A percentile compares a stretch with the other conserved stretches of the same genome.
These are phyloP conservation scores for Gadus macrocephalus DNA, from an alignment of 2,113 vertebrate genomes.

Conservation along the genomic window DNA sequence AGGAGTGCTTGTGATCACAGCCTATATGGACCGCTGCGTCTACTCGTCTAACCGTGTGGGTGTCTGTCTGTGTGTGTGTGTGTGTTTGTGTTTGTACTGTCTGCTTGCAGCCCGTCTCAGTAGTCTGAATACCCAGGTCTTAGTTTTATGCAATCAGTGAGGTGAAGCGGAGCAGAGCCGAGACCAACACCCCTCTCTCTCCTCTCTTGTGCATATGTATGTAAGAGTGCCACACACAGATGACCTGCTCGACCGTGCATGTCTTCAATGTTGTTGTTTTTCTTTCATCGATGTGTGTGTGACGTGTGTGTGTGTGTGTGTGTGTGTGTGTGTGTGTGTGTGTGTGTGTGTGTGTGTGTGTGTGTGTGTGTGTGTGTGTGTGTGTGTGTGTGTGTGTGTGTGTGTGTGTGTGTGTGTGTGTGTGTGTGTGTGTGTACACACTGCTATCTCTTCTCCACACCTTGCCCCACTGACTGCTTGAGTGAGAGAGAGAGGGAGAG, in stretches of 20 bases:
- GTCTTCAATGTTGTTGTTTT: constrained; percentile 49
- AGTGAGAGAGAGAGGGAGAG: no score
- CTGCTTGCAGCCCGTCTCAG: constrained; percentile 37
- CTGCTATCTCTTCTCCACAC: constrained; percentile 69
- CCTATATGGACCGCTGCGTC: no score
- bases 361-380: constrained; percentile 39
- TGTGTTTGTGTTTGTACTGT: constrained; percentile 24
- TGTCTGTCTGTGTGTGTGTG: constrained; percentile 1
- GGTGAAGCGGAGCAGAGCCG: constrained; percentile 58
- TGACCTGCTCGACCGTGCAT: constrained; percentile 42
- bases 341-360: constrained; percentile 35
- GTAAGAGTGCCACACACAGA: constrained; percentile 26
- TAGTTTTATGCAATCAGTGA: constrained; percentile 61
- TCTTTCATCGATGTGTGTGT: constrained; percentile 13
- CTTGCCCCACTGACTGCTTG: constrained; percentile 61
- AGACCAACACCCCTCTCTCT: constrained; percentile 47
- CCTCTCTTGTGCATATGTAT: constrained; percentile 9
- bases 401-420: background rate
- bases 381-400: constrained; percentile 29
- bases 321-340: constrained; percentile 25
- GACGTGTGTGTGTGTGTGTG: constrained; percentile 35
- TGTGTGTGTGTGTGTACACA: constrained; percentile 42
- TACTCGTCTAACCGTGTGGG: background rate
- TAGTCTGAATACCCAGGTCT: constrained; percentile 44
- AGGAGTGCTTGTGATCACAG: no score